phyloP scores from a whole-genome alignment of 1,140 invertebrate genomes.

The Zelostemma sp. region DNA sequence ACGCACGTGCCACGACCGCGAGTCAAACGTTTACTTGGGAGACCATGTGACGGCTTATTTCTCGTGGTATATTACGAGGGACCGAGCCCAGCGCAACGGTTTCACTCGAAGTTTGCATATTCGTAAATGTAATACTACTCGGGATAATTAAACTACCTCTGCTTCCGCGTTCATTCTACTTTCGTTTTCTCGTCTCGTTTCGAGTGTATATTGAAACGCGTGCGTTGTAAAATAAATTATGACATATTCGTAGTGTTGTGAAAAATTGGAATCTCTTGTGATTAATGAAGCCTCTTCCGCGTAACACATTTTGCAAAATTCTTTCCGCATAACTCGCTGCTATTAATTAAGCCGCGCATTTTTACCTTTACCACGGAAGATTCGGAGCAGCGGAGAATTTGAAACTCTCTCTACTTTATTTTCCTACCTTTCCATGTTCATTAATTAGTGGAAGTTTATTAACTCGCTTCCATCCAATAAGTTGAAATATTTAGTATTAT shows the following conservation, averaged over 20 bases:
- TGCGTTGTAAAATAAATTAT: too few relatives aligned
- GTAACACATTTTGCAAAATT: background rate
- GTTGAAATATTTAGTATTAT: too few relatives aligned
- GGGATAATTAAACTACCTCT: slow-evolving; percentile 1
- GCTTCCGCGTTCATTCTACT: background rate
- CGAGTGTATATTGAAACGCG: background rate
- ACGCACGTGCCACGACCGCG: slow-evolving; percentile 11
- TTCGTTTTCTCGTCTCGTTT: background rate
- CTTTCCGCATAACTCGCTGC: background rate
- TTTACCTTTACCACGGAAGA: background rate
- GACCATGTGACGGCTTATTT: slow-evolving; percentile 2
- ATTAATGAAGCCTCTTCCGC: background rate
- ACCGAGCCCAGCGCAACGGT: background rate
- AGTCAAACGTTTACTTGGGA: slow-evolving; percentile 7
- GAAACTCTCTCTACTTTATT: background rate
- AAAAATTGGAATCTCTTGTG: background rate
- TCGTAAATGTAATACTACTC: background rate
- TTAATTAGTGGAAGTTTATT: too few relatives aligned
- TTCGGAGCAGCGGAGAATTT: background rate
- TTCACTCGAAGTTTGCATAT: slow-evolving; percentile 13
- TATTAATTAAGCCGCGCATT: background rate
- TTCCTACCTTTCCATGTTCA: too few relatives aligned
- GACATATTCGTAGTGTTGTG: background rate
- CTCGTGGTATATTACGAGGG: slow-evolving; percentile 1
- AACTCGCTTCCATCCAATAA: too few relatives aligned